Conservation (phyloP, 64 coral and sea anemone species). For the Orbicella faveolata region DNA sequence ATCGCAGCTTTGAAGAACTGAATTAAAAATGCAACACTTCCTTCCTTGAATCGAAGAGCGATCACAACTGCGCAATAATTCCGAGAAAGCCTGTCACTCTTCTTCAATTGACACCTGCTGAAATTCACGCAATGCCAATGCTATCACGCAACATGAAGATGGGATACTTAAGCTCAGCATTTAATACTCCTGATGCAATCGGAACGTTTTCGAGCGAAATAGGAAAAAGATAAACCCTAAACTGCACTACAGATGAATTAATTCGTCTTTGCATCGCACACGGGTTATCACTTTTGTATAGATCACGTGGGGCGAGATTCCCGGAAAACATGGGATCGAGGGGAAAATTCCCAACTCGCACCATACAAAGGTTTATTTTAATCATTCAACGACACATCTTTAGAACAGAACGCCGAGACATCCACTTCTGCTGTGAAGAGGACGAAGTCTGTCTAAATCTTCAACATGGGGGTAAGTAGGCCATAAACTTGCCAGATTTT, state of each 20-base stretch:
- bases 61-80: background rate
- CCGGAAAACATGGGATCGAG: background rate
- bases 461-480: background rate
- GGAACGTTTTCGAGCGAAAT: background rate
- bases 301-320: background rate
- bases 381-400: background rate
- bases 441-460: background rate
- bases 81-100: slow-evolving; percentile 1
- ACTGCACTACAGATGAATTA: background rate
- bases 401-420: background rate
- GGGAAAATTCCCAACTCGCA: background rate
- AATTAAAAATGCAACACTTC: background rate
- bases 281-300: background rate
- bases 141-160: background rate
- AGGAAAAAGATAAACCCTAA: background rate
- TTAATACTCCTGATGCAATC: background rate
- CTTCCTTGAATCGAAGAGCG: background rate
- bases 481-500: background rate
- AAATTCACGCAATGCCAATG: background rate
- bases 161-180: background rate
- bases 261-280: background rate
- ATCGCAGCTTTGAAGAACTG: too few relatives aligned
- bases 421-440: background rate
- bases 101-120: background rate
- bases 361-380: background rate